Conservation (phyloP, 2,113 vertebrate genomes). For the Varanus salvator region DNA sequence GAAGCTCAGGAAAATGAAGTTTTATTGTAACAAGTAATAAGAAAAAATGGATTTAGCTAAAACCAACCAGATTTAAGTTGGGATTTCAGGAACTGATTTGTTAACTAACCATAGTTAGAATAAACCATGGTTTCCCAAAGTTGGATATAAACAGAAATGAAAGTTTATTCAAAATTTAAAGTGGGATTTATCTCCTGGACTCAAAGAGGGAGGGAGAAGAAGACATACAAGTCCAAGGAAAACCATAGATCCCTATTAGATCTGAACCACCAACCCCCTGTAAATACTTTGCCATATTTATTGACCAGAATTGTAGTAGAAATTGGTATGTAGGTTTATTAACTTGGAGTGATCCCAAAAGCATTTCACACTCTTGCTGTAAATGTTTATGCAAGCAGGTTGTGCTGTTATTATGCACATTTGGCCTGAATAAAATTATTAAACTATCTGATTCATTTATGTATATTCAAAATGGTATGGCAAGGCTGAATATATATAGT, state of each 20-base stretch:
- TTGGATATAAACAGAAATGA: neutral
- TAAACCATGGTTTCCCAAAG: neutral
- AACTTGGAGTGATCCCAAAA: neutral
- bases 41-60: neutral
- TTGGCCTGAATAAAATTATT: neutral
- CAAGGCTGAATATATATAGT: neutral
- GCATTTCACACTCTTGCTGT: neutral
- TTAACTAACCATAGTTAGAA: neutral
- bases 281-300: neutral
- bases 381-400: neutral
- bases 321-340: neutral
- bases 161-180: neutral
- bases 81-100: neutral
- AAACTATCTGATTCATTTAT: neutral
- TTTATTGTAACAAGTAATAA: neutral
- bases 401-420: neutral
- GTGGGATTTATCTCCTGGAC: neutral
- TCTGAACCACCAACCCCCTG: too few species aligned
- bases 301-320: neutral
- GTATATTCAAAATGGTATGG: neutral
- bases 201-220: neutral
- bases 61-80: neutral
- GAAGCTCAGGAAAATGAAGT: neutral
- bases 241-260: too few species aligned
- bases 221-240: neutral